These are phyloP conservation scores for Bos javanicus DNA, from an alignment of 2,113 vertebrate genomes.

Conservation along the genomic window DNA sequence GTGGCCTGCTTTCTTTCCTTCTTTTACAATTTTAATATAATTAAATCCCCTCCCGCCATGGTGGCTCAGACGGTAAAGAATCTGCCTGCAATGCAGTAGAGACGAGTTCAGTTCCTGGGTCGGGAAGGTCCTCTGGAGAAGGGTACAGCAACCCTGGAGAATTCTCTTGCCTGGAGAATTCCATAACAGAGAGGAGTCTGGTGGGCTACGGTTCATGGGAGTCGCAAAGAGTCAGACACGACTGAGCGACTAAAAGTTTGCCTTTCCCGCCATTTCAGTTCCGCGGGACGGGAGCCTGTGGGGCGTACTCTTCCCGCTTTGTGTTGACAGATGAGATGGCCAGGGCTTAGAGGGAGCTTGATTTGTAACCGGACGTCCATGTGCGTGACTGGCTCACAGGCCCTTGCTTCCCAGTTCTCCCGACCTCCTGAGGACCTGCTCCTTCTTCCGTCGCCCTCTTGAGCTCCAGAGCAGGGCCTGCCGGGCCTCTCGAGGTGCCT, in stretches of 20 bases:
- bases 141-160: neutral
- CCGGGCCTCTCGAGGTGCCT: accelerated
- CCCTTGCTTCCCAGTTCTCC: neutral
- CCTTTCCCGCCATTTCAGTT: neutral
- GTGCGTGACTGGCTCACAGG: accelerated
- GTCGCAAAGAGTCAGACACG: neutral
- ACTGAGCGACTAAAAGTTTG: neutral
- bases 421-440: neutral
- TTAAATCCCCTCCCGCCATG: neutral
- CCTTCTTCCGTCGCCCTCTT: neutral
- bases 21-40: neutral
- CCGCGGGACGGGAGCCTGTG: accelerated
- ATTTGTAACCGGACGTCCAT: accelerated
- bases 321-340: neutral
- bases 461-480: neutral
- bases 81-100: neutral
- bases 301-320: neutral
- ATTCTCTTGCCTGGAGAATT: neutral
- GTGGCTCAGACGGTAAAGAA: neutral
- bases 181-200: neutral
- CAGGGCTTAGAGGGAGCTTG: neutral
- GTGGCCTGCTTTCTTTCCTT: neutral
- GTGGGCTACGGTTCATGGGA: neutral
- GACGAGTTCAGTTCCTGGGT: neutral
- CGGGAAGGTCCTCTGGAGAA: neutral